These are phyloP conservation scores for Bellardia pandia DNA, from an alignment of 2,888 invertebrate genomes.

Conservation along the genomic window DNA sequence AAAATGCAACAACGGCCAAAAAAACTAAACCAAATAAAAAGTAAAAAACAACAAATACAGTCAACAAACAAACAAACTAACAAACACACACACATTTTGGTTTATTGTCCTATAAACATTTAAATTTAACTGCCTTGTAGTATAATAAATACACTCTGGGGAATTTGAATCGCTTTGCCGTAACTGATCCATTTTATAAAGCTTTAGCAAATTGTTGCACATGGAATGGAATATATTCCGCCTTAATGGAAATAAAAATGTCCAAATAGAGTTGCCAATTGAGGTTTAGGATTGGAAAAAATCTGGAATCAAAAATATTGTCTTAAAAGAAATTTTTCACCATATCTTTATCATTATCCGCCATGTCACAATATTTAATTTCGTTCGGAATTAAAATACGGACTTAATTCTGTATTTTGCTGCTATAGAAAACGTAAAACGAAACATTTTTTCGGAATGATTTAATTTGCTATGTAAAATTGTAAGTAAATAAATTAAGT, in stretches of 20 bases:
- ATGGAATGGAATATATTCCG: slow-evolving; percentile 56
- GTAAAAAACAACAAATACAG: slow-evolving; percentile 21
- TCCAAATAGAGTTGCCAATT: slow-evolving; percentile 48
- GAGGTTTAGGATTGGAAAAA: neutral
- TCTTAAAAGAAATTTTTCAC: too few species aligned
- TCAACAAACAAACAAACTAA: neutral
- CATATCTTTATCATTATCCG: too few species aligned
- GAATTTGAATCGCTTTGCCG: slow-evolving; percentile 69
- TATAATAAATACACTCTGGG: slow-evolving; percentile 68
- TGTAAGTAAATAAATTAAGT: too few species aligned
- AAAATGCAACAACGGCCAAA: slow-evolving; percentile 20
- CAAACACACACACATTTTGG: slow-evolving; percentile 51
- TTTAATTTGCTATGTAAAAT: too few species aligned
- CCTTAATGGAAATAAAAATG: slow-evolving; percentile 31
- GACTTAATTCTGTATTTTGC: too few species aligned
- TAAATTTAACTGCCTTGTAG: slow-evolving; percentile 65
- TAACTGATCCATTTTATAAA: slow-evolving; percentile 70
- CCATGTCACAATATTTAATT: too few species aligned
- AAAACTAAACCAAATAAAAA: slow-evolving; percentile 36
- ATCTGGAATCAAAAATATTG: neutral
- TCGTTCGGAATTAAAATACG: too few species aligned
- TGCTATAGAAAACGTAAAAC: too few species aligned
- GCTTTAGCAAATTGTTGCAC: slow-evolving; percentile 60
- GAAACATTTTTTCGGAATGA: too few species aligned
- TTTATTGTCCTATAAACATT: slow-evolving; percentile 67